Base-by-base conservation (phyloP, 2,888 invertebrate species). In the Lamellibrachia satsuma region DNA sequence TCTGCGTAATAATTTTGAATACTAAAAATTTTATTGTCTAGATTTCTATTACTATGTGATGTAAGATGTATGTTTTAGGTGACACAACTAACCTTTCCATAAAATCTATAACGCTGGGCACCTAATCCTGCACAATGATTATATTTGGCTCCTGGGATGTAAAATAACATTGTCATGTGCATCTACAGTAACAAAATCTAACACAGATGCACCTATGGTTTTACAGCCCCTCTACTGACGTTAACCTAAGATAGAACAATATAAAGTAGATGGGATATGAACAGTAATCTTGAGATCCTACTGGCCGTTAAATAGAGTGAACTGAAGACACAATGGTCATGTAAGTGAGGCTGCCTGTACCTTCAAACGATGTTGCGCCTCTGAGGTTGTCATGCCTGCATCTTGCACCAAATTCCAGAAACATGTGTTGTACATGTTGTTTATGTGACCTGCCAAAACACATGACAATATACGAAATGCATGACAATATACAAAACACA, bases 341-440 rank as follows among this genome's bases (percentile, higher is more conserved):
- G 0, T 22, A 75, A 22, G 75, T 22, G 75, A 22, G 2, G 9
- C 15, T 52, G 91, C 27, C 22, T 92, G 52, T 93, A 96, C 96
- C 95, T 96, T 96, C 6, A 99, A 97, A 94, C 97, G 97, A 95
- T 98, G 97, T 96, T 99, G 98, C n/a, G 99, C 99, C 97, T 99
- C 97, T 93, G 97, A 97, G 94, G 98, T 98, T 51, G 97, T 98
- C 93, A 98, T 96, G 9, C 98, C 98, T 92, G 98, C 98, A 96
- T 98, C 97, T 93, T 98, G 97, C 6, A 99, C 98, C 92, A 99
- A 97, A 95, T 97, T 98, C 99, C 99, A 99, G 97, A 99, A 99
- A 93, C 98, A 97, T 4, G 99, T 99, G 96, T 99, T 99, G 95
- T 99, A 99, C 94, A 99, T 97, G 97, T 99, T 99, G 96, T 99